These are phyloP conservation scores for Achatina immaculata DNA, from an alignment of 1,140 invertebrate genomes.

Conservation along the genomic window DNA sequence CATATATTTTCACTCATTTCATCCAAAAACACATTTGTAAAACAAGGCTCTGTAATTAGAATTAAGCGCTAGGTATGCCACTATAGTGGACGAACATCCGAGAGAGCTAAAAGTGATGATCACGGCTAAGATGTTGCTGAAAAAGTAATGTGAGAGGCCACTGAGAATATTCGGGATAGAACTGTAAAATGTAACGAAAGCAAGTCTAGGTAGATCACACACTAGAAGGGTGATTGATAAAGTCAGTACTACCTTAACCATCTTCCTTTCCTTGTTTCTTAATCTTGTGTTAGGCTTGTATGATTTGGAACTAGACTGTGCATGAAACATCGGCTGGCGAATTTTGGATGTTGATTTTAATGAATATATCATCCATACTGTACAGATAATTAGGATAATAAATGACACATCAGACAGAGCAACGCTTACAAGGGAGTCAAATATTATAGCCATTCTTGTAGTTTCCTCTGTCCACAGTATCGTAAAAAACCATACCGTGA, in stretches of 20 bases:
- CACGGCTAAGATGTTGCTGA: neutral
- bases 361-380: neutral
- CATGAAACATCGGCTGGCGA: too few species aligned
- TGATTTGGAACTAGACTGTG: too few species aligned
- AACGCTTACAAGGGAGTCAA: neutral
- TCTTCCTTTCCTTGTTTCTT: too few species aligned
- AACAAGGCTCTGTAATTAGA: conserved; percentile 2
- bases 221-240: neutral
- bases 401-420: neutral
- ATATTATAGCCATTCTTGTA: neutral
- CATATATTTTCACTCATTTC: too few species aligned
- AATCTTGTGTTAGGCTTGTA: too few species aligned
- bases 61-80: conserved; percentile 4
- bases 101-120: neutral
- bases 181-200: neutral
- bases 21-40: neutral
- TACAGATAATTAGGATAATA: neutral
- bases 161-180: neutral
- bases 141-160: neutral
- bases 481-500: neutral
- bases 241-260: too few species aligned
- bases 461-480: too few species aligned
- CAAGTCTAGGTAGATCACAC: neutral
- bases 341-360: neutral
- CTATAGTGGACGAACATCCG: neutral